These are phyloP conservation scores for Nomada ferruginata DNA, from an alignment of 2,888 invertebrate species.

Conservation along the genomic window DNA sequence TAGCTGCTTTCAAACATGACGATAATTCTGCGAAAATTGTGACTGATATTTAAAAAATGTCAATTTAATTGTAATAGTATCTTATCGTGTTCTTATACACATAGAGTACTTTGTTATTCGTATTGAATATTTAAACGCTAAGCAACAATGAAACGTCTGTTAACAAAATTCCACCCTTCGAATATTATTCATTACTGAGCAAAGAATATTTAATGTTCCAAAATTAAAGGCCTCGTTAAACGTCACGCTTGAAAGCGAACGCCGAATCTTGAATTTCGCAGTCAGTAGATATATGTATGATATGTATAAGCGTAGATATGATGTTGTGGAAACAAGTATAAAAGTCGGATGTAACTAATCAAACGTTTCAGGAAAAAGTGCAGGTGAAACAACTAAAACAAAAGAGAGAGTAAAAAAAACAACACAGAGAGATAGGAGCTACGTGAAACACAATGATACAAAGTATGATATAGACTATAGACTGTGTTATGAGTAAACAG, in stretches of 20 bases:
- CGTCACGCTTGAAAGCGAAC: constrained; percentile 69
- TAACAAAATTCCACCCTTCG: too few species aligned
- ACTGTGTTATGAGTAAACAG: not conserved
- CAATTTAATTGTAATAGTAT: too few species aligned
- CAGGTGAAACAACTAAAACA: constrained; percentile 35
- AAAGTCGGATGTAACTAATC: constrained; percentile 27
- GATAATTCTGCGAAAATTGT: not conserved
- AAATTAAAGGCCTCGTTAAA: not conserved
- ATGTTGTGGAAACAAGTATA: constrained; percentile 28
- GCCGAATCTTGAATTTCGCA: constrained; percentile 28
- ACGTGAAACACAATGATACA: constrained; percentile 46
- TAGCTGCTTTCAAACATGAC: constrained; percentile 62
- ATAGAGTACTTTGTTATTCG: too few species aligned
- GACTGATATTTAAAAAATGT: not conserved
- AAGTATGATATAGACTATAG: constrained; percentile 51
- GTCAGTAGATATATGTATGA: constrained; percentile 8
- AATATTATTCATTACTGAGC: too few species aligned
- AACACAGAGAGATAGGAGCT: constrained; percentile 29
- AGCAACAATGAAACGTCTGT: too few species aligned
- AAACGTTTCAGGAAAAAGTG: constrained; percentile 52
- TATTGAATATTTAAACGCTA: too few species aligned
- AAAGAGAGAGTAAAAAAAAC: not conserved
- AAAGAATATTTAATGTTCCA: too few species aligned
- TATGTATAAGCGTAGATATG: constrained; percentile 27
- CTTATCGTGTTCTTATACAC: too few species aligned